Base-by-base conservation (phyloP, 2,113 vertebrate genomes). In the Oophaga pumilio region DNA sequence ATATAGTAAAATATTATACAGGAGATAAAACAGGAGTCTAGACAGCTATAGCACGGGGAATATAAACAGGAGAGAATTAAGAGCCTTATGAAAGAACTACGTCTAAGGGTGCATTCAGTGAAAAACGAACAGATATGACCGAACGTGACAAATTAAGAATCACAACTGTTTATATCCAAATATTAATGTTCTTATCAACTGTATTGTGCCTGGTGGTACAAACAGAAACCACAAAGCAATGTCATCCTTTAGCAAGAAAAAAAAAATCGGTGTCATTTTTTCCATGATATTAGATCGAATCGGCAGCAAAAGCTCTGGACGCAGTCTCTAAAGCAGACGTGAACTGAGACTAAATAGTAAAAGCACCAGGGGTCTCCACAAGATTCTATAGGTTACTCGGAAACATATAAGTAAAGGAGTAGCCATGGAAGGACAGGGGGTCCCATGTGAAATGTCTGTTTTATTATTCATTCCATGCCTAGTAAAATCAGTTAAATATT, bases 381-480 rank as follows among this genome's bases (percentile, higher is more conserved):
- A 53, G n/a, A 73, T 71, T 14, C 28, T 66, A 66, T 66, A 62
- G 15, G 11, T 15, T 71, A 56, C 24, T 62, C 52, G 26, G n/a
- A 86, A 8, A 77, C 59, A 66, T 33, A 24, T 50, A 85, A 85
- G 43, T 71, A 84, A 85, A 76, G 5, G 11, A 24, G 50, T 76
- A 57, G 56, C 22, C 56, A 76, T 69, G 60, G 66, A 76, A 68
- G n/a, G 60, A 53, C 28, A 2, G 49, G 50, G 76, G 15, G 59
- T 79, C 85, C 77, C 64, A 49, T 33, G 43, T 43, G 52, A 82
- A 80, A 49, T 82, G 52, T 74, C 66, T 87, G 66, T 82, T 87
- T 87, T 81, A 82, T 82, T 71, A 71, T 87, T 80, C 79, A 87
- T 87, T 80, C 77, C n/a, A 71, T 28, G 76, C 52, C 53, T 26